Percentiles rank a stretch among this genome's conserved stretches.
Evolutionary conservation across 2,797 vertebrate genomes (phyloP).

Genomic region (Pseudochromis fuscus): DNA sequence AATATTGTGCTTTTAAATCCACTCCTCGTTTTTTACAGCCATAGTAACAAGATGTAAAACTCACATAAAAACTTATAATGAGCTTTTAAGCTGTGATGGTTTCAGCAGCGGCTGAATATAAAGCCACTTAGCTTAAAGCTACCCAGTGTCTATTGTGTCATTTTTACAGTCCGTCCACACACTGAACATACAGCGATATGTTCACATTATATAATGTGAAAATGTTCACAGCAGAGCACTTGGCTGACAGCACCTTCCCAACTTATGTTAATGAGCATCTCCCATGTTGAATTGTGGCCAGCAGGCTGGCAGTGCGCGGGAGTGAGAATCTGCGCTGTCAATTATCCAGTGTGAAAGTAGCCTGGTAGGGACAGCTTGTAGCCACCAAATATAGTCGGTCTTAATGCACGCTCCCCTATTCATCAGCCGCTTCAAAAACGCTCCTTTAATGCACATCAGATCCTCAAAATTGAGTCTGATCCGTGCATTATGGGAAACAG

Average conservation of each 20-base stretch:
- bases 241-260: slow-evolving; percentile 65
- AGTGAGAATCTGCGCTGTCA: slow-evolving; percentile 77
- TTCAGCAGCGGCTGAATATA: not conserved
- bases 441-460: slow-evolving; percentile 43
- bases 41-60: not conserved
- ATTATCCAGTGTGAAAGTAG: slow-evolving; percentile 68
- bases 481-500: slow-evolving; percentile 1
- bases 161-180: not conserved
- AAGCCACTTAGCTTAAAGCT: not conserved
- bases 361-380: slow-evolving; percentile 71
- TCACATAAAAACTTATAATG: not conserved
- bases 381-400: slow-evolving; percentile 65
- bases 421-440: slow-evolving; percentile 37
- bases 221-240: slow-evolving; percentile 41
- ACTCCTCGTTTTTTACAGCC: not conserved
- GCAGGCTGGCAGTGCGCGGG: slow-evolving; percentile 65
- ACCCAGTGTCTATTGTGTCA: not conserved
- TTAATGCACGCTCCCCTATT: slow-evolving; percentile 45
- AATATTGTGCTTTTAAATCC: not conserved
- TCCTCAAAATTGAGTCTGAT: slow-evolving; percentile 30
- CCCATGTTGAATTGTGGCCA: slow-evolving; percentile 66
- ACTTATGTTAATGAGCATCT: slow-evolving; percentile 77
- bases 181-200: not conserved
- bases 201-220: slow-evolving; percentile 42
- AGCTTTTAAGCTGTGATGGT: not conserved